Conservation (phyloP, 2,888 invertebrate species). For the Baccha elongata region DNA sequence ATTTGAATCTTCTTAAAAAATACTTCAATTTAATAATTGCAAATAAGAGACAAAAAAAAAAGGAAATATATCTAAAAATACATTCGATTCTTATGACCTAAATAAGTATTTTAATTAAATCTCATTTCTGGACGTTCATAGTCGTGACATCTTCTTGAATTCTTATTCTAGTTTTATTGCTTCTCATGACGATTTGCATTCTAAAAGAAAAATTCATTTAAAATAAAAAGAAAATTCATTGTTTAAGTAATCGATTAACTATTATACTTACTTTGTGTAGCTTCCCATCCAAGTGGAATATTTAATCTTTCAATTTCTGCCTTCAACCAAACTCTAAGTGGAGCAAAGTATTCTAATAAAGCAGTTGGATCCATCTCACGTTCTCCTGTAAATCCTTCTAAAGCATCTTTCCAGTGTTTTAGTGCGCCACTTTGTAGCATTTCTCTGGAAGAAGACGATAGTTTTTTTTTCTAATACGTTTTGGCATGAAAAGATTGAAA, state of each 20-base stretch:
- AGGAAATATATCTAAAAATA: constrained; percentile 28
- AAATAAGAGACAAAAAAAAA: not conserved
- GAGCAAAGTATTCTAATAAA: constrained; percentile 91
- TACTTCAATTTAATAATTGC: constrained; percentile 23
- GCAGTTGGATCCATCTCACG: constrained; percentile 89
- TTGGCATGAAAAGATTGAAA: no score
- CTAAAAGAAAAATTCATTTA: constrained; percentile 33
- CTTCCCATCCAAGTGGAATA: constrained; percentile 86
- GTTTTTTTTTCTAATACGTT: no score
- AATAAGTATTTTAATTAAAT: constrained; percentile 5
- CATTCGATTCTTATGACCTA: constrained; percentile 32
- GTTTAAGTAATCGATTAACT: not conserved
- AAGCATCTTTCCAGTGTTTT: constrained; percentile 90
- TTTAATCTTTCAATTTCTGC: constrained; percentile 87
- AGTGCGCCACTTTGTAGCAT: constrained; percentile 88
- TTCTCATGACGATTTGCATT: constrained; percentile 45
- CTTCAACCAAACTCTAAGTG: constrained; percentile 88
- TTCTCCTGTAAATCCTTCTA: constrained; percentile 91
- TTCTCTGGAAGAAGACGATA: constrained; percentile 83
- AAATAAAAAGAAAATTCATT: not conserved
- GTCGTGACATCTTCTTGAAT: not conserved
- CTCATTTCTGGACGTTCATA: constrained; percentile 22
- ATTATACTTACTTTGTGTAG: constrained; percentile 78
- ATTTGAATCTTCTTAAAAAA: not conserved
- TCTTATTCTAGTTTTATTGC: not conserved